A percentile compares a stretch with the other conserved stretches of the same genome.
Conservation (phyloP, 2,888 invertebrate genomes). For the Rhaphigaster nebulosa region DNA sequence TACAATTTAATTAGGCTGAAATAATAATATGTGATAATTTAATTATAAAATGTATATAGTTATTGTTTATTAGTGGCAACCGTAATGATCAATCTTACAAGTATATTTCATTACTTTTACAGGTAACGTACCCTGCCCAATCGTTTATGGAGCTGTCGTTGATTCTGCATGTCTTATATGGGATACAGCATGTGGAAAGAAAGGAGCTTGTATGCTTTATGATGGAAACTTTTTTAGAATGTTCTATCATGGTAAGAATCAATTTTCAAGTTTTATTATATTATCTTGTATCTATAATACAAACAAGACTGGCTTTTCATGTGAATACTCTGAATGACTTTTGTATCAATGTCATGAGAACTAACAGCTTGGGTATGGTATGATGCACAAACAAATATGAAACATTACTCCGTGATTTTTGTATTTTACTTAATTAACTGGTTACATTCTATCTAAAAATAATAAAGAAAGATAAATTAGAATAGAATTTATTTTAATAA, state of each 20-base stretch:
- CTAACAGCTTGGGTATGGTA: no score
- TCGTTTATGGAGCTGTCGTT: conserved; percentile 91
- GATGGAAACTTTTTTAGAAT: conserved; percentile 86
- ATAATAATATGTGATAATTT: neutral
- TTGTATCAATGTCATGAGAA: no score
- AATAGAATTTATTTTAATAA: no score
- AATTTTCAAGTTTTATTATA: neutral
- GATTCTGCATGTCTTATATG: conserved; percentile 92
- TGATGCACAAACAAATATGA: no score
- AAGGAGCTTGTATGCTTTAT: conserved; percentile 90
- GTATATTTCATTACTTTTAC: conserved; percentile 60
- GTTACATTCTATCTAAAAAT: no score
- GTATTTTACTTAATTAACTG: no score
- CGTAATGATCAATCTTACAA: neutral
- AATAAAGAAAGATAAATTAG: no score
- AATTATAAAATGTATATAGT: neutral
- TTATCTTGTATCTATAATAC: neutral
- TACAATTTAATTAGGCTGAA: neutral
- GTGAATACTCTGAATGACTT: no score
- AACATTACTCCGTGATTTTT: no score
- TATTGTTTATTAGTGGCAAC: neutral
- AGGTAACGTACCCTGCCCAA: conserved; percentile 95
- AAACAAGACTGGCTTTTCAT: no score
- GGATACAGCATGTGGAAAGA: conserved; percentile 84
- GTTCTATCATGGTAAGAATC: conserved; percentile 82